Evolutionary conservation across 2,113 vertebrate genomes (phyloP).

Genomic region (Thymallus thymallus): DNA sequence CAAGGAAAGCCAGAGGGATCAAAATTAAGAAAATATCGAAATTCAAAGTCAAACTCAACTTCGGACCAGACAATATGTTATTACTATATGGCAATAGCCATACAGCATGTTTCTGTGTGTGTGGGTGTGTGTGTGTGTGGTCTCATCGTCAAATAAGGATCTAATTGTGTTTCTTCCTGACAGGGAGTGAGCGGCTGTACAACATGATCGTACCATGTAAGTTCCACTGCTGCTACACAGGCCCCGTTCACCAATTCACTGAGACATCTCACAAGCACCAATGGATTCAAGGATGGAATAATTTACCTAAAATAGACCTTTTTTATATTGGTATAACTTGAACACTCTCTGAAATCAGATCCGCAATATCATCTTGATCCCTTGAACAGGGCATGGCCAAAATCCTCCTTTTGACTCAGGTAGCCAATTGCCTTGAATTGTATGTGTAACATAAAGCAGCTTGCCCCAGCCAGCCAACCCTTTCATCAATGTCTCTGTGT

Average conservation of each 20-base stretch:
- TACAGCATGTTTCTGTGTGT: no score
- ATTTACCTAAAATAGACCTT: not conserved
- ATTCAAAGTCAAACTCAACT: no score
- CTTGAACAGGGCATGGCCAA: not conserved
- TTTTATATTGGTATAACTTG: not conserved
- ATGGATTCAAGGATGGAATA: no score
- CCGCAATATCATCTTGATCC: not conserved
- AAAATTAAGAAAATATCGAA: no score
- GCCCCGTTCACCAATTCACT: no score
- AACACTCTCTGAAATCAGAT: not conserved
- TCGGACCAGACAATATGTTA: no score
- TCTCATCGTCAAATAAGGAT: conserved; percentile 12
- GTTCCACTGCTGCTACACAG: not conserved
- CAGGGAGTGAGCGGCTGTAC: conserved; percentile 10
- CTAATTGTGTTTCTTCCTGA: conserved; percentile 29
- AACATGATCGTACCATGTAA: not conserved
- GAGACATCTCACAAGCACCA: no score
- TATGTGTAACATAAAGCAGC: conserved; percentile 39
- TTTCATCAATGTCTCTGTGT: not conserved
- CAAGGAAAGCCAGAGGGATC: no score
- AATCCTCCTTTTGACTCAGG: not conserved
- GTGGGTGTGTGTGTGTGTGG: no score
- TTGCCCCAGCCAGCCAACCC: conserved; percentile 4
- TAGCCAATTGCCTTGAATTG: conserved; percentile 11
- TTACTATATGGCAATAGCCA: no score